These are phyloP conservation scores for Enteromius argenteus DNA, from an alignment of 2,797 vertebrate genomes.

Conservation along the genomic window DNA sequence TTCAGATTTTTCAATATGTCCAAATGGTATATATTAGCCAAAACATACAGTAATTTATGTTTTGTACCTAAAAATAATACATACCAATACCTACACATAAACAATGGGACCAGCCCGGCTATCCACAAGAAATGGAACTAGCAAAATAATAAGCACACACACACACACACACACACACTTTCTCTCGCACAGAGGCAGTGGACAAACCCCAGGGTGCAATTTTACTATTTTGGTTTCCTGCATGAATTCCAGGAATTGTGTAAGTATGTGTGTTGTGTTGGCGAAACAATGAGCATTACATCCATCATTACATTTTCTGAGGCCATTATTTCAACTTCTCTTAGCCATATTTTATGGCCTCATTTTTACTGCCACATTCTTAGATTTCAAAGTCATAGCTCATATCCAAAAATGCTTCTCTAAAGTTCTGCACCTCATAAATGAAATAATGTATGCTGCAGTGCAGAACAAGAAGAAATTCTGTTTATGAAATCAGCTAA, in stretches of 20 bases:
- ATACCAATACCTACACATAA: neutral
- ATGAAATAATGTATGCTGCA: neutral
- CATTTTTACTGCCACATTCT: constrained; percentile 32
- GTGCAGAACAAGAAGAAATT: neutral
- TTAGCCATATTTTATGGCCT: constrained; percentile 23
- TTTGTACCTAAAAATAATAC: neutral
- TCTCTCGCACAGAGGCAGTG: neutral
- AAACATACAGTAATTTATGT: neutral
- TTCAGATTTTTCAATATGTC: neutral
- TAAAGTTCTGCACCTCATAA: constrained; percentile 44
- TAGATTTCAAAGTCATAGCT: constrained; percentile 41
- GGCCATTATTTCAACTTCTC: constrained; percentile 33
- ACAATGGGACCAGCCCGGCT: neutral
- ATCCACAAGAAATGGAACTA: neutral
- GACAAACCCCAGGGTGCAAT: constrained; percentile 32
- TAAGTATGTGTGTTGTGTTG: constrained; percentile 66
- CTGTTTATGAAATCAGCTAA: constrained; percentile 33
- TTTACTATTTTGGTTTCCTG: constrained; percentile 50
- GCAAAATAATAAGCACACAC: constrained; percentile 14
- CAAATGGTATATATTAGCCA: neutral
- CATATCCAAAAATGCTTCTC: constrained; percentile 17
- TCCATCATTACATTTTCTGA: constrained; percentile 45
- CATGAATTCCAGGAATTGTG: constrained; percentile 48
- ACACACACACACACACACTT: neutral
- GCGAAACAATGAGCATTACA: constrained; percentile 59